Percentiles rank a stretch among this genome's conserved stretches.
phyloP scores from a whole-genome alignment of 1,140 invertebrate species.

The Solenopsis invicta region DNA sequence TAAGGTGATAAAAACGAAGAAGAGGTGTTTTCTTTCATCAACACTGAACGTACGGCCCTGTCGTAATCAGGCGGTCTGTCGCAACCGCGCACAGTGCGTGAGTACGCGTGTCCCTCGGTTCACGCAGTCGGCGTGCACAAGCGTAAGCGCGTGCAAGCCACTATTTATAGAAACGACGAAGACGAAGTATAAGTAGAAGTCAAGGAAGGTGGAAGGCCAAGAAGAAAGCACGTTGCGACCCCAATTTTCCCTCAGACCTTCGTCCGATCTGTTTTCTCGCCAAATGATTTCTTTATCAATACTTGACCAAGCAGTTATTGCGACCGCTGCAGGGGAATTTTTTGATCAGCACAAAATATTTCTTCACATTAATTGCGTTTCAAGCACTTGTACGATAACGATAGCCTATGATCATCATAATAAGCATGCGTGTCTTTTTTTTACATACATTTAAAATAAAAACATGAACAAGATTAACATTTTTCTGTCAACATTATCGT shows the following conservation, averaged over 20 bases:
- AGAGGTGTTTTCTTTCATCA: slow-evolving; percentile 37
- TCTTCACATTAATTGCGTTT: not conserved
- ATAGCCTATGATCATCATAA: not conserved
- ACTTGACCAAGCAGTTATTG: slow-evolving; percentile 3
- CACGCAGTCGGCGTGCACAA: slow-evolving; percentile 52
- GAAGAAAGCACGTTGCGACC: slow-evolving; percentile 72
- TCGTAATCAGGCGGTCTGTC: slow-evolving; percentile 48
- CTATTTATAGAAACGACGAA: slow-evolving; percentile 67
- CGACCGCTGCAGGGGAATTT: not conserved
- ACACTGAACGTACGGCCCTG: slow-evolving; percentile 41
- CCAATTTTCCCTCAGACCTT: slow-evolving; percentile 67
- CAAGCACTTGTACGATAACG: not conserved
- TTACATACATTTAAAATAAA: not conserved
- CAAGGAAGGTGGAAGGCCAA: slow-evolving; percentile 72
- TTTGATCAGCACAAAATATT: not conserved
- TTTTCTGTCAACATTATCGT: not conserved
- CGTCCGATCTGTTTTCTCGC: slow-evolving; percentile 55
- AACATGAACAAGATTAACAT: not conserved
- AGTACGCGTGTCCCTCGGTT: slow-evolving; percentile 58
- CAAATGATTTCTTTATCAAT: slow-evolving; percentile 13
- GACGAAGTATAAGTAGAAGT: slow-evolving; percentile 55
- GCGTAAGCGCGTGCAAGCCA: slow-evolving; percentile 51
- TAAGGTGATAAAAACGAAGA: slow-evolving; percentile 21
- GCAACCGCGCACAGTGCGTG: slow-evolving; percentile 54
- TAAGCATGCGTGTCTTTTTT: not conserved